Base-by-base conservation (phyloP, 1,140 invertebrate species). In the Antheraea pernyi region DNA sequence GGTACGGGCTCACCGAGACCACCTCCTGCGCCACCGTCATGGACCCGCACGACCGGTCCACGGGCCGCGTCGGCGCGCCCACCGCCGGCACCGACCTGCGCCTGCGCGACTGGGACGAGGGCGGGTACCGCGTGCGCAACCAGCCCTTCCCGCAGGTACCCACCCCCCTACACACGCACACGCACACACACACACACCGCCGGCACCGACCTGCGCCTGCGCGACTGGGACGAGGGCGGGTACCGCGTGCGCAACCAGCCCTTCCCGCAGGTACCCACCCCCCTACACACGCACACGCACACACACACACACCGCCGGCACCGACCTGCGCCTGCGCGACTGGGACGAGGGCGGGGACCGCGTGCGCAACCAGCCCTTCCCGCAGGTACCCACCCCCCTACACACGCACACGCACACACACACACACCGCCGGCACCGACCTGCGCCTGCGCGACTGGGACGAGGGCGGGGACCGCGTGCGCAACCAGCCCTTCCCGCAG, bases 1-100 rank as follows among this genome's bases (percentile, higher is more conserved):
- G 99, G 61, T 99, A 99, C 93, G 99, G 99, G 8, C 94, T 99
- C 46, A 99, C 99, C 1, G 99, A 99, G 94, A 99, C 98, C 10
- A 97, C 97, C 77, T 98, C 98, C 3, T 98, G 97, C 82, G 98
- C 97, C 36, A 97, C 97, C 18, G 96, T 99, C 67, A 97, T 97
- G 95, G 96, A 98, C 86, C 91, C 96, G 96, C 76, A 78, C 74
- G 81, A 84, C 82, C 79, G 86, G 68, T 89, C 86, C 9, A 91
- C 92, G 0, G 98, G 98, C 48, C 94, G 97, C 83, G 98, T 98
- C 69, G 99, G 99, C 62, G 96, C 96, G 64, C 98, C 99, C 9
- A 94, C 98, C 64, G 96, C 96, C 6, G 96, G 97, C 72, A 96
- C 96, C 84, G 96, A 99, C 84, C 95, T 99, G 75, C 94, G 95